Conservation (phyloP, 2,888 invertebrate species). For the Drosophila acutilabella region DNA sequence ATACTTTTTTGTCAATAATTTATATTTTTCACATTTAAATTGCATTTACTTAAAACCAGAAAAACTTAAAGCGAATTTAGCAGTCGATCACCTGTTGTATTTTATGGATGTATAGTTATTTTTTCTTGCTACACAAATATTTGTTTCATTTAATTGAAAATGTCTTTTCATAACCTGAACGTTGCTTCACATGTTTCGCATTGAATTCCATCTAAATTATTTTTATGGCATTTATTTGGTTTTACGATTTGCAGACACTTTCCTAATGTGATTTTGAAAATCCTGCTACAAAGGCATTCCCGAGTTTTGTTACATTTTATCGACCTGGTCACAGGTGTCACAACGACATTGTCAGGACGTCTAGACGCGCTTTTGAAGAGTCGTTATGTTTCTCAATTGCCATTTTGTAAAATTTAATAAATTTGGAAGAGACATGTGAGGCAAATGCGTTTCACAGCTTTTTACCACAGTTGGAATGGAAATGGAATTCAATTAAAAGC, state of each 20-base stretch:
- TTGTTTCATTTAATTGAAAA: constrained; percentile 50
- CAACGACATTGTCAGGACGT: constrained; percentile 58
- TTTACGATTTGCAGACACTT: constrained; percentile 1
- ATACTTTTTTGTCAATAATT: neutral
- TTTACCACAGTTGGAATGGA: constrained; percentile 42
- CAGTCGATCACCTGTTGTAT: neutral
- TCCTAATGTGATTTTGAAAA: constrained; percentile 29
- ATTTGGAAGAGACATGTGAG: constrained; percentile 39
- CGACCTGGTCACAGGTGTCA: constrained; percentile 46
- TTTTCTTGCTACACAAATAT: constrained; percentile 40
- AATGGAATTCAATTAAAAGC: constrained; percentile 72
- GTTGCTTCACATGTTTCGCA: too few species aligned
- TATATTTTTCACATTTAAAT: too few species aligned
- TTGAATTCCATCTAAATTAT: constrained; percentile 5
- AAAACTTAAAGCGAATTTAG: too few species aligned
- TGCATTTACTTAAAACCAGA: too few species aligned
- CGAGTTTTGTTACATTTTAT: constrained; percentile 6
- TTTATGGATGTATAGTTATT: constrained; percentile 1
- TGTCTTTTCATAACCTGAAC: neutral
- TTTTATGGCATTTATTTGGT: neutral
- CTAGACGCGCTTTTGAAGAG: constrained; percentile 53
- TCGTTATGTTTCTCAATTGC: constrained; percentile 41
- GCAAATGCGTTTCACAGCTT: constrained; percentile 21
- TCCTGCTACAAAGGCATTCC: constrained; percentile 15
- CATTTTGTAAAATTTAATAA: constrained; percentile 56